Base-by-base conservation (phyloP, 2,113 vertebrate species). In the Aegotheles bennettii region DNA sequence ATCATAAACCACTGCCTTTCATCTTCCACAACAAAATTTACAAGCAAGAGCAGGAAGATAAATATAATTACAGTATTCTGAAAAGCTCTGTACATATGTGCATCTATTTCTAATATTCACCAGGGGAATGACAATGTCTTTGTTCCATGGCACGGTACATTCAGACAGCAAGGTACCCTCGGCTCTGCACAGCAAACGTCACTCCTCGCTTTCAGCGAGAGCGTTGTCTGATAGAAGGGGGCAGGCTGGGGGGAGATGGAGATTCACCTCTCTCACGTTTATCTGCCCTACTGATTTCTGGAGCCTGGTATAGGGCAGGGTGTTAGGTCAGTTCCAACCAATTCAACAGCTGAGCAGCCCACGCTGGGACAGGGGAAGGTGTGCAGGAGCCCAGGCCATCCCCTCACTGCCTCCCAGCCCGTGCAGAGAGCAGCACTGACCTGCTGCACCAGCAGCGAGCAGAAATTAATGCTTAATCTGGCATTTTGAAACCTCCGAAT, bases 31-130 rank as follows among this genome's bases (percentile, higher is more conserved):
- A 20, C 64, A 68, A 77, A 77, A 67, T 17, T 40, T 65, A 85
- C 87, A 82, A 47, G 50, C 43, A 68, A 57, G 61, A 91, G 77
- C 48, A n/a, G 74, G 65, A 89, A 89, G 89, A 92, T 84, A 94
- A 95, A 94, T 90, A 92, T n/a, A 87, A 94, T 94, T 78, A 84
- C 43, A 71, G 38, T 68, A 64, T 78, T 61, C 73, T 56, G 86
- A 78, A 90, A 64, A 87, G 91, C 73, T 91, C 87, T 64, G 64
- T 81, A 50, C 42, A 19, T 21, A 42, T 5, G 59, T 78, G 80
- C 73, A 53, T 33, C 83, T 59, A 18, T 51, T 79, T 29, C 9
- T 29, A 53, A 89, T 69, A 69, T 65, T 69, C 85, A 29, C 75
- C 50, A 4, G 82, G 88, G 87, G 82, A 90, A 91, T 68, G 31